phyloP scores from a whole-genome alignment of 2,113 vertebrate genomes.

The Plotosus lineatus region DNA sequence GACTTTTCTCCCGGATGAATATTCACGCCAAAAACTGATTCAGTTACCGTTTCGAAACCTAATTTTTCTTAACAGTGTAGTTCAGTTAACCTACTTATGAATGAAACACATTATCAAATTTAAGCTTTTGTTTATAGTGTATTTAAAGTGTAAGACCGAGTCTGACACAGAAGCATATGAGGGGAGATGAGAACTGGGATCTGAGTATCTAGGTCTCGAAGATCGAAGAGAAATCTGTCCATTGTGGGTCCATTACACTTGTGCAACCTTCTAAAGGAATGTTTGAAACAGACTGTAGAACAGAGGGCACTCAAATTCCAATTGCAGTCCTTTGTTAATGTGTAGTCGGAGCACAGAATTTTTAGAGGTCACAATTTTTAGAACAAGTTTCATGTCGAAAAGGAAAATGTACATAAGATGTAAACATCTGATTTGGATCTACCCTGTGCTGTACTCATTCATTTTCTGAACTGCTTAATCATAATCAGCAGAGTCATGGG shows the following conservation, averaged over 20 bases:
- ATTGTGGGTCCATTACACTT: slow-evolving; percentile 4
- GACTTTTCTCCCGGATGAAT: slow-evolving; percentile 22
- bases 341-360: neutral
- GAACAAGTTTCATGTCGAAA: neutral
- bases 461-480: no score
- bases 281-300: neutral
- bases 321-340: slow-evolving; percentile 2
- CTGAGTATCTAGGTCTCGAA: slow-evolving; percentile 32
- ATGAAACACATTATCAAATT: slow-evolving; percentile 29
- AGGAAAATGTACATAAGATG: neutral
- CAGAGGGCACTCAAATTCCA: neutral
- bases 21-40: slow-evolving; percentile 40
- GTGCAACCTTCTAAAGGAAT: slow-evolving; percentile 8
- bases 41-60: slow-evolving; percentile 33
- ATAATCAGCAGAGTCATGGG: no score
- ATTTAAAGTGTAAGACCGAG: slow-evolving; percentile 10
- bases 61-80: slow-evolving; percentile 29
- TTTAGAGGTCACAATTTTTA: slow-evolving; percentile 1
- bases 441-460: neutral
- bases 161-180: neutral
- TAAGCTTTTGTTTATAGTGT: slow-evolving; percentile 36
- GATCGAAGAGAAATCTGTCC: slow-evolving; percentile 33
- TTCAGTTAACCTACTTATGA: slow-evolving; percentile 14
- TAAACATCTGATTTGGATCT: neutral
- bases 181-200: slow-evolving; percentile 6